Evolutionary conservation across 1,140 invertebrate genomes (phyloP), one percentile per base, ranked within the genome.

Genomic region (Euura lappo): DNA sequence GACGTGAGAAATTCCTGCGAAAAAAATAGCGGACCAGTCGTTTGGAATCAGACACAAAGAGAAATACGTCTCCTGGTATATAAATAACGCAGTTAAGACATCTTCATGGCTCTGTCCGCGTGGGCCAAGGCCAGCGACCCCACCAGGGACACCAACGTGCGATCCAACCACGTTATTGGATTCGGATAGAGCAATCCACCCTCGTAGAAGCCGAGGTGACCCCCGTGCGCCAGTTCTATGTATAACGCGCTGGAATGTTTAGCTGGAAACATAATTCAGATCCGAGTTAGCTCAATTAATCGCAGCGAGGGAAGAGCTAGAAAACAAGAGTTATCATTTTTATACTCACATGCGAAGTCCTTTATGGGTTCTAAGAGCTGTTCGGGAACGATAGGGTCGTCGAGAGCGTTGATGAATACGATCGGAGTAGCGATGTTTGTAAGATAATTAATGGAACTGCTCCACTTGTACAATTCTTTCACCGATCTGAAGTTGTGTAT

Each of bases 161-260:
- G 91, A 87, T 98, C 96, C 65, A 98, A 84, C 97, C 97, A 98
- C 28, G 95, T 97, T 43, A 97, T 92, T 1, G 94, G 93, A 79
- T 96, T 94, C 0, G 96, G 96, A 81, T 94, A 95, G 0, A 96
- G 77, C 43, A 94, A 85, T 8, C 94, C 94, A 5, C 95, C 95
- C 86, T 98, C 96, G 83, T 97, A 97, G 84, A 96, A 98, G 45
- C 97, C 97, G 72, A 98, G 87, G 87, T 98, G 97, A 6, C 97
- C 97, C 5, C 96, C 96, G 84, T 98, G 96, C 13, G 94, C 93
- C 3, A 96, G 86, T 81, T 96, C 92, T 44, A 97, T 88, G 78
- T 94, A 96, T 71, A 95, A 88, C 2, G 91, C 88, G 73, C 94
- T 93, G 42, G 91, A 88, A 74, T 91, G 90, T 10, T 87, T 90